Evolutionary conservation across 2,113 vertebrate genomes (phyloP).

Genomic region (Coptodon rendalli): DNA sequence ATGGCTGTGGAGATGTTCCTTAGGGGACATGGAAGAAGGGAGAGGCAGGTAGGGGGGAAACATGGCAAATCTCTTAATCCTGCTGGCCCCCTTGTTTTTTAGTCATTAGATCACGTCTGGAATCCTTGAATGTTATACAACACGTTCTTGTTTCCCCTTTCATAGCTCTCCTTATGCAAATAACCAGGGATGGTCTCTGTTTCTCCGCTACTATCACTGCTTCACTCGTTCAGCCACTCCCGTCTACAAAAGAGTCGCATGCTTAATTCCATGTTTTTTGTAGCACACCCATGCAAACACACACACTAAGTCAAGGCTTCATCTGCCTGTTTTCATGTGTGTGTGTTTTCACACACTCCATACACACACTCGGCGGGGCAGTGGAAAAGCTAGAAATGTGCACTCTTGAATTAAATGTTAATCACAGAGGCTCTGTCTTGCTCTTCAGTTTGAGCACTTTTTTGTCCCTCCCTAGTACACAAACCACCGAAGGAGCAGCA

Average conservation of each 20-base stretch:
- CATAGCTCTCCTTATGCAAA: conserved; percentile 44
- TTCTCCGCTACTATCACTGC: neutral
- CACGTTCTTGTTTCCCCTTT: conserved; percentile 54
- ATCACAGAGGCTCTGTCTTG: conserved; percentile 8
- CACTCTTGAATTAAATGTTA: conserved; percentile 10
- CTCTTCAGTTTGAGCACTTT: conserved; percentile 9
- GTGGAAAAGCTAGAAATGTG: conserved; percentile 11
- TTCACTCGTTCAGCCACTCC: neutral
- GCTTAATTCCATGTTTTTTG: neutral
- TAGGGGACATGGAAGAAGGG: conserved; percentile 21
- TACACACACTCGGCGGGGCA: neutral
- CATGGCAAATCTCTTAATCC: conserved; percentile 66
- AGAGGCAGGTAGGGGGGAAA: conserved; percentile 46
- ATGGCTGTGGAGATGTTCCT: conserved; percentile 45
- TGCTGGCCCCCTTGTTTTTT: conserved; percentile 68
- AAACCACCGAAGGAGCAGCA: conserved; percentile 23
- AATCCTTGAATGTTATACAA: conserved; percentile 68
- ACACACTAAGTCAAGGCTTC: neutral
- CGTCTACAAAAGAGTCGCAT: neutral
- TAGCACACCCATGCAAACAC: neutral
- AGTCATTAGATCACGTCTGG: conserved; percentile 71
- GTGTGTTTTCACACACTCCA: neutral
- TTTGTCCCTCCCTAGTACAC: conserved; percentile 7
- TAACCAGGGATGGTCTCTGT: conserved; percentile 6
- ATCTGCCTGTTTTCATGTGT: neutral